Evolutionary conservation across 2,113 vertebrate genomes (phyloP).

Genomic region (Stomatorhinus ivindoensis): DNA sequence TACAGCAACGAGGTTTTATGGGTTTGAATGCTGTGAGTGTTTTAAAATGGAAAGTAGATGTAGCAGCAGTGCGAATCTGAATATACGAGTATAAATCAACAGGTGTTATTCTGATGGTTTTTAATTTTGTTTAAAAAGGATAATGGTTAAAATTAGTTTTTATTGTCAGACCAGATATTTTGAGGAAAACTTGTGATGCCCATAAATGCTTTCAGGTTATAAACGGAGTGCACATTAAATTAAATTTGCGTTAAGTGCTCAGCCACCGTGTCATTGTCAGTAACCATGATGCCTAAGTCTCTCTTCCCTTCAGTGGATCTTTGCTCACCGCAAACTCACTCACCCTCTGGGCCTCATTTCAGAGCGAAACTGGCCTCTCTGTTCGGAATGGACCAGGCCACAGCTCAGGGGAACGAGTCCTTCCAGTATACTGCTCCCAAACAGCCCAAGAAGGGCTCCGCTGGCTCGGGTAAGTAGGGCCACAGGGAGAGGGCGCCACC

Average conservation of each 20-base stretch:
- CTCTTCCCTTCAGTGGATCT: not conserved
- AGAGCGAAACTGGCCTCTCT: slow-evolving; percentile 89
- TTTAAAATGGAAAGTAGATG: not conserved
- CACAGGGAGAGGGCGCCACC: not conserved
- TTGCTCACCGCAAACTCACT: not conserved
- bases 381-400: slow-evolving; percentile 77
- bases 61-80: not conserved
- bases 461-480: slow-evolving; percentile 55
- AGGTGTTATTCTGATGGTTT: not conserved
- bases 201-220: not conserved
- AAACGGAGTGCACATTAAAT: not conserved
- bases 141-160: not conserved
- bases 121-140: not conserved
- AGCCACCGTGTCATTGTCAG: not conserved
- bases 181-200: not conserved
- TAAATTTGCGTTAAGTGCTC: not conserved
- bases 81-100: not conserved
- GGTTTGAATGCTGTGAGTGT: not conserved
- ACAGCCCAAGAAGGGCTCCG: slow-evolving; percentile 77
- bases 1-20: not conserved
- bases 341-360: slow-evolving; percentile 14
- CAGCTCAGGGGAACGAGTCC: slow-evolving; percentile 78
- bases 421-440: slow-evolving; percentile 95
- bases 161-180: not conserved
- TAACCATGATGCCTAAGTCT: not conserved